Conservation (phyloP, 2,888 invertebrate species). For the Tricholauxania praeusta region DNA sequence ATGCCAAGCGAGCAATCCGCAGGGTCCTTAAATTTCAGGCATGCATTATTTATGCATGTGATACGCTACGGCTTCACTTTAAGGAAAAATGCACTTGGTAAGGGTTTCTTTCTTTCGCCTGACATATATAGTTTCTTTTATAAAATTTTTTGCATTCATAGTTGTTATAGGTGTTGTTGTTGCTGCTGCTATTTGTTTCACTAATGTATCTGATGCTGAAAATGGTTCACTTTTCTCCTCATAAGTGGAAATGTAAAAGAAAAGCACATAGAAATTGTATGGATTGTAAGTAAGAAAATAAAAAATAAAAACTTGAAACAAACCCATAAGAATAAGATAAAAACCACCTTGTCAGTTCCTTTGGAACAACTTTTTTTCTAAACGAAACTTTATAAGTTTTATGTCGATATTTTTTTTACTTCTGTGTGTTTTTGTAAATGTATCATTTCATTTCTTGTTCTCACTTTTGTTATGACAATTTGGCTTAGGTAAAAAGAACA, state of each 20-base stretch:
- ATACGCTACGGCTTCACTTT: conserved; percentile 4
- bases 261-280: neutral
- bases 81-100: conserved; percentile 17
- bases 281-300: neutral
- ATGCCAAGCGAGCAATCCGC: neutral
- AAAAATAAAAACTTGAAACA: neutral
- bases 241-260: neutral
- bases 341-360: conserved; percentile 11
- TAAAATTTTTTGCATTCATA: no score
- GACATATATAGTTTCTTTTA: no score
- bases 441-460: neutral
- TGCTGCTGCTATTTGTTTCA: conserved; percentile 22
- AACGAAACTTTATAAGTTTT: conserved; percentile 16
- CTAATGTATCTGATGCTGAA: conserved; percentile 23
- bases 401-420: conserved; percentile 13
- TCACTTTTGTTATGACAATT: conserved; percentile 21
- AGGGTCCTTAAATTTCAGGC: conserved; percentile 25
- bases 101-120: neutral
- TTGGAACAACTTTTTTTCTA: neutral
- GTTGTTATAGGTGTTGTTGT: conserved; percentile 18
- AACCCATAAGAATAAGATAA: neutral
- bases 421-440: neutral
- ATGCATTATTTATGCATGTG: conserved; percentile 27
- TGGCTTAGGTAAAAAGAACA: conserved; percentile 4
- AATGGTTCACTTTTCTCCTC: conserved; percentile 26